Evolutionary conservation across 1,140 invertebrate species (phyloP).

Genomic region (Microplitis mediator): DNA sequence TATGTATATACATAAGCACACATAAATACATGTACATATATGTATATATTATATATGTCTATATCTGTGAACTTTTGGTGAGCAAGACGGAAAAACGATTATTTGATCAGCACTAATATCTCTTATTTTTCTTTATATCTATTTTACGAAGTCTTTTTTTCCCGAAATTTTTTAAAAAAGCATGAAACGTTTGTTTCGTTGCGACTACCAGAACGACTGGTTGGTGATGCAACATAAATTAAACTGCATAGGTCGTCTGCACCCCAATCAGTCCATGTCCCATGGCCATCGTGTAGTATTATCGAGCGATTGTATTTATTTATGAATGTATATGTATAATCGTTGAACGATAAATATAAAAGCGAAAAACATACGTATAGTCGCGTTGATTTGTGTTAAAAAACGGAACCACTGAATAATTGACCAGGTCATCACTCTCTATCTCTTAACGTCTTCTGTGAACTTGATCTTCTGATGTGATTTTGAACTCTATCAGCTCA

Average conservation of each 20-base stretch:
- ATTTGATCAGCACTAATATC: not conserved
- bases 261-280: constrained; percentile 52
- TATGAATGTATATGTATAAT: constrained; percentile 8
- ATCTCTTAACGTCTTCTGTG: no score
- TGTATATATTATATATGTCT: not conserved
- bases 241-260: constrained; percentile 51
- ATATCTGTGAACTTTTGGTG: not conserved
- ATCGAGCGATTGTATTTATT: constrained; percentile 38
- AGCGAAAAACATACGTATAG: not conserved
- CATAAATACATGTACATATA: no score
- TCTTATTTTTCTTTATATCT: not conserved
- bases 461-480: no score
- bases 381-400: not conserved
- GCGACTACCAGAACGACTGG: constrained; percentile 45
- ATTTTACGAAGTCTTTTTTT: not conserved
- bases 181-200: constrained; percentile 32
- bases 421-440: no score
- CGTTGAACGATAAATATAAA: not conserved
- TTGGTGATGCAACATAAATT: constrained; percentile 55
- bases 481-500: not conserved
- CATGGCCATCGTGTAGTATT: constrained; percentile 51
- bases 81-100: not conserved
- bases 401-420: not conserved
- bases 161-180: not conserved
- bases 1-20: not conserved